phyloP scores from a whole-genome alignment of 2,113 vertebrate species.

The Meleagris gallopavo region DNA sequence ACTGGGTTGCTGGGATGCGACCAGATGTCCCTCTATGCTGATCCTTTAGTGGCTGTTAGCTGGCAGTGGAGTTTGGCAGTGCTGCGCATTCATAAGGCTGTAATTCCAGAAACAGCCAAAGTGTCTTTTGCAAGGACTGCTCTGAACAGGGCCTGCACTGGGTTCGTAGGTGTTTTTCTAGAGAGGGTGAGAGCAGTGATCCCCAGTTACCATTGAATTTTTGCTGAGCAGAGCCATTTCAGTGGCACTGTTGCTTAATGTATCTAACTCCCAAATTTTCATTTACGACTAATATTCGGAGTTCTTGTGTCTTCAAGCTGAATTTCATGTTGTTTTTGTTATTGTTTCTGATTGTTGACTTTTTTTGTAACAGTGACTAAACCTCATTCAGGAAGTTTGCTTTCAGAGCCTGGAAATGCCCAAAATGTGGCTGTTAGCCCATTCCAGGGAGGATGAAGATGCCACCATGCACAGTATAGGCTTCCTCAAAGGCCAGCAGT shows the following conservation, averaged over 20 bases:
- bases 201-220: fast-evolving
- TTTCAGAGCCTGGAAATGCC: background rate
- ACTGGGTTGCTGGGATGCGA: fast-evolving
- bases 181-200: background rate
- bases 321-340: background rate
- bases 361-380: background rate
- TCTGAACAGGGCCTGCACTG: fast-evolving
- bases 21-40: background rate
- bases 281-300: fast-evolving
- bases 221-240: fast-evolving
- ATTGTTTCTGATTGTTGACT: background rate
- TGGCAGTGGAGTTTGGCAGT: background rate
- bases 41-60: background rate
- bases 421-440: background rate
- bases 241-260: fast-evolving
- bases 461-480: too few relatives aligned
- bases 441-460: background rate
- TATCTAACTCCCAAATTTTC: fast-evolving
- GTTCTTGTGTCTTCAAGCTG: background rate
- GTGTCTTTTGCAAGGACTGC: background rate
- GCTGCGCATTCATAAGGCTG: background rate
- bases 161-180: background rate
- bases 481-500: fast-evolving
- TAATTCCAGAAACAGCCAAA: background rate
- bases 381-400: background rate